Evolutionary conservation across 2,113 vertebrate species (phyloP).

Genomic region (Oryzias woworae): DNA sequence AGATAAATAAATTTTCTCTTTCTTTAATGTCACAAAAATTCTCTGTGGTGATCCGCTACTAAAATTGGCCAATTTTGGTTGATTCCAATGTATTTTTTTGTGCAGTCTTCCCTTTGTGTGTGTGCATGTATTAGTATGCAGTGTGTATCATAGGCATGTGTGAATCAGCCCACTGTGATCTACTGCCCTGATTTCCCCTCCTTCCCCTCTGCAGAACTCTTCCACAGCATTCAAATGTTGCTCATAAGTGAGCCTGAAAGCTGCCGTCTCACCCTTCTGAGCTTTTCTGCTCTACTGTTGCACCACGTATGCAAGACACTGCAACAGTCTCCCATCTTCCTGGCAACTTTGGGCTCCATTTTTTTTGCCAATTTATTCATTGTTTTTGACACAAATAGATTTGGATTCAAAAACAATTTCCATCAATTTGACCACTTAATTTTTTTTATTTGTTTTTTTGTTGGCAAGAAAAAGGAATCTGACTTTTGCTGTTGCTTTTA

Average conservation of each 20-base stretch:
- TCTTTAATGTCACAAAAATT: too few relatives aligned
- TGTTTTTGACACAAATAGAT: conserved; percentile 4
- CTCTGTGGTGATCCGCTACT: too few relatives aligned
- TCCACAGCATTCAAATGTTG: conserved; percentile 59
- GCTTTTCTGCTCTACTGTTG: conserved; percentile 9
- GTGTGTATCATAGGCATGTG: conserved; percentile 25
- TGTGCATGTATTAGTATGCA: not conserved
- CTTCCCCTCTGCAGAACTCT: conserved; percentile 56
- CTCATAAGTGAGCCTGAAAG: conserved; percentile 45
- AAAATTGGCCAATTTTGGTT: too few relatives aligned
- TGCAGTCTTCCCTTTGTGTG: not conserved
- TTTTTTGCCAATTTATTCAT: not conserved
- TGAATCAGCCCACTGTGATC: conserved; percentile 39
- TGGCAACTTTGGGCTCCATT: not conserved
- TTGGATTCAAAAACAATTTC: not conserved
- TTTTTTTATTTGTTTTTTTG: not conserved
- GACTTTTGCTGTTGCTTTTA: not conserved
- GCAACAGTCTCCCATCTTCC: not conserved
- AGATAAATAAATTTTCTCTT: not conserved
- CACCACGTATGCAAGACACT: conserved; percentile 16
- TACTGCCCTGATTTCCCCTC: conserved; percentile 62
- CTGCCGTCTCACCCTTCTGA: conserved; percentile 35
- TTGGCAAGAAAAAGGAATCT: not conserved
- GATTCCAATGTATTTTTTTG: not conserved
- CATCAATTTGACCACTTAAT: not conserved